These are phyloP conservation scores for Elephantulus edwardii DNA, from an alignment of 2,113 vertebrate species.

Conservation along the genomic window DNA sequence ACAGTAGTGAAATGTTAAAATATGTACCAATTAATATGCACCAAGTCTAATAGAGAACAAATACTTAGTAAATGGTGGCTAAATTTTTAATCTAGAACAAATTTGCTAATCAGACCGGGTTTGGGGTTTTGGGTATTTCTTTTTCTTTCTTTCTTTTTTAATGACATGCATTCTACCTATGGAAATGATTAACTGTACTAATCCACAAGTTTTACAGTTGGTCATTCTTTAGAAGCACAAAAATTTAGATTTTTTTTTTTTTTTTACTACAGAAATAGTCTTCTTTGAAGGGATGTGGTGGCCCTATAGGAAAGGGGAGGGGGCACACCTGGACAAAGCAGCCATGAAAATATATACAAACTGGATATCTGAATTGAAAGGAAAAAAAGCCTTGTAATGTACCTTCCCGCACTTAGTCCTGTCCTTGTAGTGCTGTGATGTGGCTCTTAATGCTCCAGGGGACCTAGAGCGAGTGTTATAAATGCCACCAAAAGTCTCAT, in stretches of 20 bases:
- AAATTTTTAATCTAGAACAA: conserved; percentile 83
- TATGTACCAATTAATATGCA: conserved; percentile 77
- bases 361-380: conserved; percentile 68
- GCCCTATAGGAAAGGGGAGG: too few species aligned
- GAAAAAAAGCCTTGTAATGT: conserved; percentile 71
- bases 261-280: neutral
- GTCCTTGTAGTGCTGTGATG: conserved; percentile 80
- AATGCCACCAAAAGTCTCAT: conserved; percentile 81
- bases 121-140: neutral
- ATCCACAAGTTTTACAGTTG: conserved; percentile 60
- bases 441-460: conserved; percentile 83
- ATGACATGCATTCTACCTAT: conserved; percentile 66
- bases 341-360: conserved; percentile 72
- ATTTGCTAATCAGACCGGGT: conserved; percentile 74
- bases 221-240: conserved; percentile 31
- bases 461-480: conserved; percentile 83
- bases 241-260: conserved; percentile 56
- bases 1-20: conserved; percentile 81
- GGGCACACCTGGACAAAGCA: neutral
- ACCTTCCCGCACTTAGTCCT: conserved; percentile 68
- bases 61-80: conserved; percentile 79
- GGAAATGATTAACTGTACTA: conserved; percentile 80
- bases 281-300: neutral
- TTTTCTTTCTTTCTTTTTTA: conserved; percentile 52
- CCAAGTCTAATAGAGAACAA: conserved; percentile 75